A percentile compares a stretch with the other conserved stretches of the same genome.
phyloP scores from a whole-genome alignment of 2,113 vertebrate genomes.

The Vidua macroura region DNA sequence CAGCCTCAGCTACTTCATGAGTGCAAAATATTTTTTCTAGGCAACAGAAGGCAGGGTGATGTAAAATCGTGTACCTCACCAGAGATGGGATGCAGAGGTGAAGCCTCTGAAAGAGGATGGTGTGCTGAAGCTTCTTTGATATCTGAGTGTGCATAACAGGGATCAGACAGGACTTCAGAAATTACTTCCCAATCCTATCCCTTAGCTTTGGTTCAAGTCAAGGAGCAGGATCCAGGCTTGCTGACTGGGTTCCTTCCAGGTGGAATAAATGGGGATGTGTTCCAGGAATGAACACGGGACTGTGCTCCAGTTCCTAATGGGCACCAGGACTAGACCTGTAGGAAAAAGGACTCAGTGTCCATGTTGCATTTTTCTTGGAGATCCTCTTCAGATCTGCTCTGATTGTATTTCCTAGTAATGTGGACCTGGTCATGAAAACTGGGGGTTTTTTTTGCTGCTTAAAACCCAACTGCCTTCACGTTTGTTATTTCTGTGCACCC shows the following conservation, averaged over 20 bases:
- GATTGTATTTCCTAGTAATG: not conserved
- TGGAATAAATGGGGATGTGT: not conserved
- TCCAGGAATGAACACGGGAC: not conserved
- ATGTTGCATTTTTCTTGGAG: not conserved
- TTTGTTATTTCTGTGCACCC: not conserved
- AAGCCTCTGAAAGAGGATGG: not conserved
- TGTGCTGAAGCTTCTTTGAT: not conserved
- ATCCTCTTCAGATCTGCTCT: not conserved
- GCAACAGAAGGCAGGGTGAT: not conserved
- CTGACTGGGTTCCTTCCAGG: not conserved
- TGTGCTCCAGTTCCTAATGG: not conserved
- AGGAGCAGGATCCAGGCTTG: not conserved
- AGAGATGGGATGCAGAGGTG: not conserved
- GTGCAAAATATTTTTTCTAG: not conserved
- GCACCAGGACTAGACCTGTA: not conserved
- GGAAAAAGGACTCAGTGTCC: not conserved
- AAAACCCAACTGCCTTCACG: not conserved
- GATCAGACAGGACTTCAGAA: not conserved
- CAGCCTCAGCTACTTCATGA: not conserved
- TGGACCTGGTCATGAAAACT: not conserved
- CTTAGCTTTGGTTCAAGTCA: rapidly evolving
- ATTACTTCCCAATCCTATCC: rapidly evolving
- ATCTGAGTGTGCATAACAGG: not conserved
- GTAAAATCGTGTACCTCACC: not conserved
- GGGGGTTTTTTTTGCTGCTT: not conserved